Base-by-base conservation (phyloP, 2,797 vertebrate species). In the Sparidentex hasta region DNA sequence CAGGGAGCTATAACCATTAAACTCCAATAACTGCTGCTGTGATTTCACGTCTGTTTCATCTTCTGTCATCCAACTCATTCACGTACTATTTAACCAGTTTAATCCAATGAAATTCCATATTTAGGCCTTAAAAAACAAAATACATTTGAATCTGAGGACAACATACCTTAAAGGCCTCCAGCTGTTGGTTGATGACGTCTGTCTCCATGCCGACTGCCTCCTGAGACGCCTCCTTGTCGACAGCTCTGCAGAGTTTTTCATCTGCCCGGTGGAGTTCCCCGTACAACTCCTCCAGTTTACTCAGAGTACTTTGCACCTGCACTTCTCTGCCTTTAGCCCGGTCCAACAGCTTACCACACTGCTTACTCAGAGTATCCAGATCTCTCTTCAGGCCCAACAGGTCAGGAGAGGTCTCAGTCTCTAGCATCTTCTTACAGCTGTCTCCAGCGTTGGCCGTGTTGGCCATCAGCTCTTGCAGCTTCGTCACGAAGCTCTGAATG, bases 181-280 rank as follows among this genome's bases (percentile, higher is more conserved):
- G 93, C 90, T 99, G 98, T 61, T 98, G 96, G 92, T 99, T 99
- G 87, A 99, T 99, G 71, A 95, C 73, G 2, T 99, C 98, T 0
- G 97, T 99, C 92, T 99, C 98, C 97, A 98, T 97, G 84, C 97
- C 97, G 54, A 99, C 98, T 0, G 95, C 92, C 68, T 96, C 98
- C 85, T 98, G 98, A 1, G 97, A 97, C 12, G 97, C 97, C 86
- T 99, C 97, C 51, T 95, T 96, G 54, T 96, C 95, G 80, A 97
- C 95, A 0, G 96, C 97, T 65, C 76, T 90, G 68, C 78, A 74
- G 56, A 99, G 95, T 33, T 95, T 91, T 61, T 83, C 82, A 7
- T 93, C 95, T 66, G 96, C 96, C 29, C 94, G 92, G 76, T 95
- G 89, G 25, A 97, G 83, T 85, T 97, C 96, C 51, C 27, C 84